Evolutionary conservation across 2,888 invertebrate genomes (phyloP).

Genomic region (Chaetogeoica ovagalla): DNA sequence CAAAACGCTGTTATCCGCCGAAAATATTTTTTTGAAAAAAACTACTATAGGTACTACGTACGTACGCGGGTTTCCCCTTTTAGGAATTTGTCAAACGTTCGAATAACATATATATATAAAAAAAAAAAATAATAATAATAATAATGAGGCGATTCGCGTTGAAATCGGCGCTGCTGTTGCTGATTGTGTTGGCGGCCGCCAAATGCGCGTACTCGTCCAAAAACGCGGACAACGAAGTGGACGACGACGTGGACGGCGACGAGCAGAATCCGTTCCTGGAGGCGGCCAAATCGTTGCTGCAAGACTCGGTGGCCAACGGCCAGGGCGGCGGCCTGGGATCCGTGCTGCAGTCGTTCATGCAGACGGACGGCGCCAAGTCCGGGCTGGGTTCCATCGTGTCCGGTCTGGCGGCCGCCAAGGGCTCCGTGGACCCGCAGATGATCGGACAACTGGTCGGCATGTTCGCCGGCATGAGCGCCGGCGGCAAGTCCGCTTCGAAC

Average conservation of each 20-base stretch:
- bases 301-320: conserved; percentile 63
- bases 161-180: conserved; percentile 12
- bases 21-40: no score
- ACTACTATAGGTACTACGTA: no score
- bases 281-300: conserved; percentile 70
- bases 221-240: conserved; percentile 58
- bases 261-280: conserved; percentile 70
- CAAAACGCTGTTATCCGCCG: background rate
- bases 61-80: background rate
- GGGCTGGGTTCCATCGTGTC: conserved; percentile 56
- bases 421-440: conserved; percentile 61
- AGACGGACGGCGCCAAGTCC: conserved; percentile 67
- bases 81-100: background rate
- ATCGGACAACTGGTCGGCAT: conserved; percentile 66
- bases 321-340: conserved; percentile 66
- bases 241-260: conserved; percentile 59
- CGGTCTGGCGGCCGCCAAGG: conserved; percentile 55
- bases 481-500: conserved; percentile 54
- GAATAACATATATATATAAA: background rate
- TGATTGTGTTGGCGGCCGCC: conserved; percentile 14
- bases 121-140: no score
- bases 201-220: conserved; percentile 44
- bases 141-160: conserved; percentile 34
- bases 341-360: conserved; percentile 70
- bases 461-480: conserved; percentile 59